Base-by-base conservation (phyloP, 2,797 vertebrate species). In the Mus caroli region DNA sequence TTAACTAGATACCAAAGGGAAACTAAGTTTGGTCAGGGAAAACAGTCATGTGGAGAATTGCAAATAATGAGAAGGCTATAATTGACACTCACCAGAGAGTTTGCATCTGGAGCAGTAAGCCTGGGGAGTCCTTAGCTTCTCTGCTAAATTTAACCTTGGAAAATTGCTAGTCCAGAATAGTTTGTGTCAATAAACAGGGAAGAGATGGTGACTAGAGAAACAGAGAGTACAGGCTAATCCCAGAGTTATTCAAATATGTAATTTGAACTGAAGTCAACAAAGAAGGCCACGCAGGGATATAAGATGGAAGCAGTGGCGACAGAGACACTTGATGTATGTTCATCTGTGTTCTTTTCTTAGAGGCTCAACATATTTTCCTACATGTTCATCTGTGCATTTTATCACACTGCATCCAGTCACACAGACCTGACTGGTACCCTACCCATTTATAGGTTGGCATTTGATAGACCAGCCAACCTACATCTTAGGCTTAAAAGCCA, bases 1-100 rank as follows among this genome's bases (percentile, higher is more conserved):
- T 92, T 92, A 91, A 85, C 4, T 43, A 95, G 64, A 83, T 86
- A 24, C 34, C 90, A 91, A 88, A 95, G 34, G 12, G 15, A 76
- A 87, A 89, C 92, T 80, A 52, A 19, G 3, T 50, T 78, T 88
- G 15, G 24, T 13, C 7, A 28, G 9, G 5, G 17, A 9, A 76
- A 82, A 62, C 17, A 62, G 15, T 15, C 13, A 40, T 28, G 34
- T 77, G 28, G 43, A 28, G 88, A 56, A 84, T 92, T 69, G 79
- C 56, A 94, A 91, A 46, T 92, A 91, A 84, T 5, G 34, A 60
- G 64, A 91, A 79, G 19, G 14, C 37, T 76, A 3, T 4, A 34
- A 54, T 62, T 94, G 24, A 58, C 90, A 87, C 37, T 77, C 17
- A 40, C 10, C 62, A 17, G 58, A 40, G 67, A 88, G 54, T 46